Conservation (phyloP, 2,797 vertebrate genomes). For the Etheostoma perlongum region DNA sequence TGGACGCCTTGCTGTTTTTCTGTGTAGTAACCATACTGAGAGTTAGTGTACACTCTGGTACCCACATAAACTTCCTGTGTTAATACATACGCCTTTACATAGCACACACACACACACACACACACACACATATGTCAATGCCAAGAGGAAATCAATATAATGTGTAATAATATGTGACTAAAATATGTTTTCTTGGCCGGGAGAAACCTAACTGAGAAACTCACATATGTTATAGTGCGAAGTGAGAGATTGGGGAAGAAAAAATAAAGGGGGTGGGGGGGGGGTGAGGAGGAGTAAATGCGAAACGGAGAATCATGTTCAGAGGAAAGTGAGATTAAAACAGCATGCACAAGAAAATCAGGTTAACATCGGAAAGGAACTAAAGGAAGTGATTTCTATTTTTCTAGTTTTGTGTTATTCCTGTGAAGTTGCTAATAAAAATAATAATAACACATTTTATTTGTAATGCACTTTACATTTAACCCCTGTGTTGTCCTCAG, state of each 20-base stretch:
- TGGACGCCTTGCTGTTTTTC: not conserved
- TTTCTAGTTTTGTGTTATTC: no score
- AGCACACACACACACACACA: not conserved
- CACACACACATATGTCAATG: slow-evolving; percentile 19
- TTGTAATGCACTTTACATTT: no score
- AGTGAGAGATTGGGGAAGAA: not conserved
- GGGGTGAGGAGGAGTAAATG: not conserved
- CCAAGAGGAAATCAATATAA: slow-evolving; percentile 55
- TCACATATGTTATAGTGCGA: slow-evolving; percentile 39
- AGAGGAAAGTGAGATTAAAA: no score
- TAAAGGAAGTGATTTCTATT: no score
- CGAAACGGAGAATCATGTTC: not conserved
- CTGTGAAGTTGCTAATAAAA: no score
- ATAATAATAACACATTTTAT: no score
- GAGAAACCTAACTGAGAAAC: slow-evolving; percentile 46
- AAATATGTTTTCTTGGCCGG: slow-evolving; percentile 60
- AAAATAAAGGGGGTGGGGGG: no score
- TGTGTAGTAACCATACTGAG: slow-evolving; percentile 30
- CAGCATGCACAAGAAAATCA: no score
- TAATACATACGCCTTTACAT: slow-evolving; percentile 21
- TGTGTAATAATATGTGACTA: slow-evolving; percentile 44
- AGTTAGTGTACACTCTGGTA: slow-evolving; percentile 8
- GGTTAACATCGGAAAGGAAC: no score
- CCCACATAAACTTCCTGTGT: slow-evolving; percentile 25
- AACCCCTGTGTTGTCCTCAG: no score